A percentile compares a stretch with the other conserved stretches of the same genome.
These are phyloP conservation scores for Metridium senile DNA, from an alignment of 92 coral and sea anemone genomes.

Conservation along the genomic window DNA sequence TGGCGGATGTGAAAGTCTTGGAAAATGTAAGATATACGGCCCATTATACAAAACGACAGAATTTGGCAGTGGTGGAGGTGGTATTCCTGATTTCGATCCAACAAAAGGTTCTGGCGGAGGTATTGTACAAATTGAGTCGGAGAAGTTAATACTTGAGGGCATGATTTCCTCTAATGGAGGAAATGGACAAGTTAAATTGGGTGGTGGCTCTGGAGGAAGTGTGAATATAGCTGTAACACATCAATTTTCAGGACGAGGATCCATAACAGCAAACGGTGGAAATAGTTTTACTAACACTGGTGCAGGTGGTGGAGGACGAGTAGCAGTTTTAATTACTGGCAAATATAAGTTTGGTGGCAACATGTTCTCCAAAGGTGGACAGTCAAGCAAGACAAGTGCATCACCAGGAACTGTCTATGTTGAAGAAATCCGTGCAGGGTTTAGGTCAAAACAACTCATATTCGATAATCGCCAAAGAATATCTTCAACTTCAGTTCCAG, in stretches of 20 bases:
- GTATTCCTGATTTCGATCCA: conserved; percentile 9
- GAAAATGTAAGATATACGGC: conserved; percentile 50
- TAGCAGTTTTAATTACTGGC: conserved; percentile 30
- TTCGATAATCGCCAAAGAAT: conserved; percentile 42
- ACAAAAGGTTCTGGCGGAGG: conserved; percentile 64
- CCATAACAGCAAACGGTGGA: conserved; percentile 47
- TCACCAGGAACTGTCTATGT: conserved; percentile 70
- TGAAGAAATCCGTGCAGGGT: conserved; percentile 39
- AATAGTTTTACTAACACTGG: conserved; percentile 28
- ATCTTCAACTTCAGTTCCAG: conserved; percentile 23
- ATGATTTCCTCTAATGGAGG: conserved; percentile 52
- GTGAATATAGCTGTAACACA: conserved; percentile 27
- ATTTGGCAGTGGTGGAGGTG: conserved; percentile 70
- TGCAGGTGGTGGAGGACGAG: conserved; percentile 60
- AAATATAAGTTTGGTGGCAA: conserved; percentile 37
- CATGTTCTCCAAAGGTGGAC: conserved; percentile 50
- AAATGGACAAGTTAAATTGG: conserved; percentile 31
- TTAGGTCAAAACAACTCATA: conserved; percentile 33
- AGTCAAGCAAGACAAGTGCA: conserved; percentile 35
- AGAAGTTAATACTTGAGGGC: conserved; percentile 39
- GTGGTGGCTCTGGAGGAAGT: conserved; percentile 75
- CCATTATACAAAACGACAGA: conserved; percentile 43
- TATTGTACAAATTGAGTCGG: conserved; percentile 37
- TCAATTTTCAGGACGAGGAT: conserved; percentile 50
- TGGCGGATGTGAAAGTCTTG: conserved; percentile 66